Percentiles rank a stretch among this genome's conserved stretches.
phyloP scores from a whole-genome alignment of 2,888 invertebrate species.

The Chouioia cunea region DNA sequence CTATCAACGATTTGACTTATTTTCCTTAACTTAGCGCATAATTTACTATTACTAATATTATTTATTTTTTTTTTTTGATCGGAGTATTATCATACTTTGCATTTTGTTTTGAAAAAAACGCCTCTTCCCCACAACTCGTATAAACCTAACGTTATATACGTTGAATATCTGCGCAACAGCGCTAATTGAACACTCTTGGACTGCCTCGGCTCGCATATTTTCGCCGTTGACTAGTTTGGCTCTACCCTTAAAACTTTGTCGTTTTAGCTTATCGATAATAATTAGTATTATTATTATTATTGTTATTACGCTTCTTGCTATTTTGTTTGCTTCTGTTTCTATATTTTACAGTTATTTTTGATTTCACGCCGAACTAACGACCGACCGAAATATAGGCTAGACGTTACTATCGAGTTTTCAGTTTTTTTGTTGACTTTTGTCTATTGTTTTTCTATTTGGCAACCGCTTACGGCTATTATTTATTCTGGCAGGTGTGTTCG shows the following conservation, averaged over 20 bases:
- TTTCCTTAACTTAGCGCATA: slow-evolving; percentile 35
- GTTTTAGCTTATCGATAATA: background rate
- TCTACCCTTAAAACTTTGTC: slow-evolving; percentile 38
- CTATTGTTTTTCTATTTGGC: slow-evolving; percentile 36
- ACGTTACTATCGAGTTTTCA: slow-evolving; percentile 8
- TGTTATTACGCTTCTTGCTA: slow-evolving; percentile 18
- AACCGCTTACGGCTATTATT: slow-evolving; percentile 25
- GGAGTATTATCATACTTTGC: slow-evolving; percentile 28
- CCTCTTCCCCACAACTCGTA: slow-evolving; percentile 6
- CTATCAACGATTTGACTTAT: slow-evolving; percentile 22
- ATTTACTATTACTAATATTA: background rate
- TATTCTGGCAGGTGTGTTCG: slow-evolving; percentile 14
- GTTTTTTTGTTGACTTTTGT: background rate
- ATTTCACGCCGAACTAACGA: slow-evolving; percentile 39
- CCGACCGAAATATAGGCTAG: slow-evolving; percentile 20
- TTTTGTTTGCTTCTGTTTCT: slow-evolving; percentile 23
- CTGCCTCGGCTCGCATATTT: slow-evolving; percentile 35
- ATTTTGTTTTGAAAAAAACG: slow-evolving; percentile 14
- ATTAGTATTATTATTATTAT: background rate
- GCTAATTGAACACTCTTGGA: slow-evolving; percentile 47
- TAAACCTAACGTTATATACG: slow-evolving; percentile 28
- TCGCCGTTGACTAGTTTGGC: slow-evolving; percentile 46
- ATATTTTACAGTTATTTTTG: slow-evolving; percentile 31
- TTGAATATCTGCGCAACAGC: slow-evolving; percentile 30
- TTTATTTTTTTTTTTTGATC: slow-evolving; percentile 26